Evolutionary conservation across 2,113 vertebrate genomes (phyloP).

Genomic region (Corythaixoides concolor): DNA sequence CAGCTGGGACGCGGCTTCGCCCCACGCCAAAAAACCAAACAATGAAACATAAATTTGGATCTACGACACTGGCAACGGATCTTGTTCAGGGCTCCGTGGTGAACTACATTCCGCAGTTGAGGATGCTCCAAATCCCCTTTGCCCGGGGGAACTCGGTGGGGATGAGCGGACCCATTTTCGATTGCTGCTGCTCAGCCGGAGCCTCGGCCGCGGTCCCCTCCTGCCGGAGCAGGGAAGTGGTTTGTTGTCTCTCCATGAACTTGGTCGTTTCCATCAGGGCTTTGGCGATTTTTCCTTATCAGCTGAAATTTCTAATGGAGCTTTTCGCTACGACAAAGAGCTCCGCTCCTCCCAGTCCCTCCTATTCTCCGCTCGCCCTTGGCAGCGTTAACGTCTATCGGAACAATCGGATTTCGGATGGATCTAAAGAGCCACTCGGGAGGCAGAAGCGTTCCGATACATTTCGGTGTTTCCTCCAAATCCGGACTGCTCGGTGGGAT

Average conservation of each 20-base stretch:
- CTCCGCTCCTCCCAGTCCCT: background rate
- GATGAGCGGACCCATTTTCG: background rate
- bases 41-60: background rate
- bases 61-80: background rate
- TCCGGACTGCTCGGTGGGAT: background rate
- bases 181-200: background rate
- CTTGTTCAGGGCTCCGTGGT: background rate
- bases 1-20: background rate
- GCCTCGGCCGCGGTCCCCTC: accelerated
- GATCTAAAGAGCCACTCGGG: background rate
- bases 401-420: background rate
- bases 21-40: background rate
- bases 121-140: background rate
- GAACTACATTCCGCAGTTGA: background rate
- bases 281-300: background rate
- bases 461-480: background rate
- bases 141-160: accelerated
- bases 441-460: background rate
- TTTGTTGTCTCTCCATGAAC: background rate
- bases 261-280: background rate
- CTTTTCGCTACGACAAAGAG: background rate
- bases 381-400: background rate
- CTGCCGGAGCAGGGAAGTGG: accelerated
- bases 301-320: background rate
- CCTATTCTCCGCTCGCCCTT: background rate